Conservation (phyloP, 2,113 vertebrate species). For the Gallinago media region DNA sequence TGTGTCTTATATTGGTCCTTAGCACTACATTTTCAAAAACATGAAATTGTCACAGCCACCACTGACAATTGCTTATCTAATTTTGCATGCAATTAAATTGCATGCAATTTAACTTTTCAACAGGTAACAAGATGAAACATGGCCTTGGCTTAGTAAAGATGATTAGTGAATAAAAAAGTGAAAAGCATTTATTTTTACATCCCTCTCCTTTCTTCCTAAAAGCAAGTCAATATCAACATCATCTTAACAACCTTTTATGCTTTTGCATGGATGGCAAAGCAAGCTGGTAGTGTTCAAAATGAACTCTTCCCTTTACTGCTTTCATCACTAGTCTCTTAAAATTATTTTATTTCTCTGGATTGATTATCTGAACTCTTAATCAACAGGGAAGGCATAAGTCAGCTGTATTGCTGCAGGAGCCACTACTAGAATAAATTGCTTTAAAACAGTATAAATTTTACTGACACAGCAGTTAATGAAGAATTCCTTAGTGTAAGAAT, state of each 20-base stretch:
- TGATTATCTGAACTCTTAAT: neutral
- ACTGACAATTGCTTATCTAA: constrained; percentile 33
- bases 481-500: neutral
- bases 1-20: neutral
- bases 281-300: neutral
- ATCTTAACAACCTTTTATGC: neutral
- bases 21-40: neutral
- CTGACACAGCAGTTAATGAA: neutral
- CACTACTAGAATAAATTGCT: neutral
- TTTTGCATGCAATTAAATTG: neutral
- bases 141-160: neutral
- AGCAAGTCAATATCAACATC: neutral
- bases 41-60: neutral
- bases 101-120: constrained; percentile 24
- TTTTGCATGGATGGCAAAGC: neutral
- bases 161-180: neutral
- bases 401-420: neutral
- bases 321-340: neutral
- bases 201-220: neutral
- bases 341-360: neutral
- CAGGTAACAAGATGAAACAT: neutral
- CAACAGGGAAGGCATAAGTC: neutral
- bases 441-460: neutral
- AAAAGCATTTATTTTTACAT: neutral
- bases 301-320: neutral